phyloP scores from a whole-genome alignment of 2,888 invertebrate species.

The Synergus umbraculus region DNA sequence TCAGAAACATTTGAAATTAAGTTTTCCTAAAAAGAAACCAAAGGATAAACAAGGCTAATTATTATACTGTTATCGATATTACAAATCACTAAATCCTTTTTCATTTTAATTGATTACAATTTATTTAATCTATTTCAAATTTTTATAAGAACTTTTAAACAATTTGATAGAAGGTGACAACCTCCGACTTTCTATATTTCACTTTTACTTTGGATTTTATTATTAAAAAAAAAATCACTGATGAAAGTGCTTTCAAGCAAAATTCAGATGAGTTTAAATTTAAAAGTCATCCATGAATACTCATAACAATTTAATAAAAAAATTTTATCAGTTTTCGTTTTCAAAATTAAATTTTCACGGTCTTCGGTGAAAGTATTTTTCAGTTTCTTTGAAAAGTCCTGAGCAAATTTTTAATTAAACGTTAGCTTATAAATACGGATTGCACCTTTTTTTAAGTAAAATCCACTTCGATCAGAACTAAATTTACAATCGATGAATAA shows the following conservation, averaged over 20 bases:
- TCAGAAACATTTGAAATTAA: background rate
- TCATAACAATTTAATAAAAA: too few species aligned
- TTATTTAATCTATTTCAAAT: background rate
- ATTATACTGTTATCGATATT: background rate
- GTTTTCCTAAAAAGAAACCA: background rate
- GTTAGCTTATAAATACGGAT: too few species aligned
- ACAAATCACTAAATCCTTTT: background rate
- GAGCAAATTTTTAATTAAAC: too few species aligned
- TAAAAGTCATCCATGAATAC: background rate
- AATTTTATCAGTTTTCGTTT: background rate
- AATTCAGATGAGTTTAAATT: background rate
- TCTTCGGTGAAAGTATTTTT: background rate
- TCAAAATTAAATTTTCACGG: slow-evolving; percentile 10
- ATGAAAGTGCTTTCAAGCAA: background rate
- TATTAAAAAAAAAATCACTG: background rate
- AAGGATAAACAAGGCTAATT: background rate
- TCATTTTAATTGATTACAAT: background rate
- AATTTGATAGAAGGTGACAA: background rate
- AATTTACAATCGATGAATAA: too few species aligned
- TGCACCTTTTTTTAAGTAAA: too few species aligned
- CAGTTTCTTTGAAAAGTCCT: background rate
- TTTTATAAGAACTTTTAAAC: background rate
- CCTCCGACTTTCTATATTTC: background rate
- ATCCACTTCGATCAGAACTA: too few species aligned
- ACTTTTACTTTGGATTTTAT: background rate